phyloP scores from a whole-genome alignment of 2,888 invertebrate genomes.

The Orthonevra nobilis region DNA sequence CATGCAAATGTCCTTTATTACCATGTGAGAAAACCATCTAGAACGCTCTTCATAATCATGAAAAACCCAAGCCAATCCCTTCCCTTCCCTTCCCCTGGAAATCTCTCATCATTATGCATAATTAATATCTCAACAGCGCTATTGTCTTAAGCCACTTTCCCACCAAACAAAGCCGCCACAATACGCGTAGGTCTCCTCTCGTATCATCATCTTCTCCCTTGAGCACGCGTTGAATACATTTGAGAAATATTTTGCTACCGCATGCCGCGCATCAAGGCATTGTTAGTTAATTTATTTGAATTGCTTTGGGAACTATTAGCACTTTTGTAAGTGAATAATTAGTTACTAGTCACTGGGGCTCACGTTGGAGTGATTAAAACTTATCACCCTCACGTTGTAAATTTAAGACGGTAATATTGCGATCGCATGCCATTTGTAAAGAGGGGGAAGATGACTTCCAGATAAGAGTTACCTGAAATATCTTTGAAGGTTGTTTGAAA shows the following conservation, averaged over 20 bases:
- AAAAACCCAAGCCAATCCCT: conserved; percentile 13
- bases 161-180: conserved; percentile 1
- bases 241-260: not conserved
- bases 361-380: conserved; percentile 11
- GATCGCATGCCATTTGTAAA: too few species aligned
- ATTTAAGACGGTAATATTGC: too few species aligned
- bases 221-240: conserved; percentile 37
- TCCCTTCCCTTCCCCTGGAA: conserved; percentile 34
- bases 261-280: not conserved
- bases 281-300: conserved; percentile 22
- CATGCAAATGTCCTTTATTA: conserved; percentile 48
- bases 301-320: conserved; percentile 40
- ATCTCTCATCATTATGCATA: conserved; percentile 62
- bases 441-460: too few species aligned
- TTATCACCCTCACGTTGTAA: conserved; percentile 5
- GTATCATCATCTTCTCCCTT: not conserved
- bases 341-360: conserved; percentile 42
- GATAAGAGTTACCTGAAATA: too few species aligned
- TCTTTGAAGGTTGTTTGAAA: too few species aligned
- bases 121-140: conserved; percentile 59
- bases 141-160: conserved; percentile 44
- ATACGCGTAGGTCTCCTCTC: too few species aligned
- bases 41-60: too few species aligned
- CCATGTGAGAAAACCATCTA: too few species aligned
- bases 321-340: conserved; percentile 46